phyloP scores from a whole-genome alignment of 2,797 vertebrate genomes.

The Hapalemur alaotrensis region DNA sequence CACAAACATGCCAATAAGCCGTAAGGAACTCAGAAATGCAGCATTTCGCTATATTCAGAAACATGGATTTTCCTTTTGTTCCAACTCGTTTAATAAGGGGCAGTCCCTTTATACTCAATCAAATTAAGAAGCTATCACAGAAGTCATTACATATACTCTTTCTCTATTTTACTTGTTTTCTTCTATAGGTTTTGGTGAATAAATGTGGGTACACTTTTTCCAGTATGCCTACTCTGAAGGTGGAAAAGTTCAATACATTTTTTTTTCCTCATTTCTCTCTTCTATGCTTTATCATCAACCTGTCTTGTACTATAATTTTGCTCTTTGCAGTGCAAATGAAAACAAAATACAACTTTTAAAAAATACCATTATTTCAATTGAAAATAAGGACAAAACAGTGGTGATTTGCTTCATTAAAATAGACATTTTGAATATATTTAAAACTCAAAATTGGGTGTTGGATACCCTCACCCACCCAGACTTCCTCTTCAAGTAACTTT shows the following conservation, averaged over 20 bases:
- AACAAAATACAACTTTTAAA: constrained; percentile 30
- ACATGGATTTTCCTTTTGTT: neutral
- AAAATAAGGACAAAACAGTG: constrained; percentile 26
- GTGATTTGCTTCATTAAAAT: constrained; percentile 67
- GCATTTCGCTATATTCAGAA: neutral
- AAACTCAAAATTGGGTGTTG: constrained; percentile 60
- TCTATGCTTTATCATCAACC: neutral
- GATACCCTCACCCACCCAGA: constrained; percentile 50
- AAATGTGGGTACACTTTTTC: neutral
- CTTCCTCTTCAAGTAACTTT: constrained; percentile 75
- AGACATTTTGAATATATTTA: constrained; percentile 64
- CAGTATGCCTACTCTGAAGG: neutral
- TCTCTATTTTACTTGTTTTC: neutral
- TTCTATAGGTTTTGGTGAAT: neutral
- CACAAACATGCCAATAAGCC: neutral
- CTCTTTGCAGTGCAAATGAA: constrained; percentile 44
- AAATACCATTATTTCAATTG: constrained; percentile 60
- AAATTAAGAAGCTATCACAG: neutral
- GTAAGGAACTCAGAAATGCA: neutral
- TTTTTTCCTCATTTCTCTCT: constrained; percentile 14
- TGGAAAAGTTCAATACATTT: constrained; percentile 29
- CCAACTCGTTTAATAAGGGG: neutral
- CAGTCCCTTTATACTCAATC: neutral
- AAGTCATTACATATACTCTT: neutral
- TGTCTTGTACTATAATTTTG: constrained; percentile 26